Evolutionary conservation across 2,797 vertebrate genomes (phyloP).

Genomic region (Darevskia mixta): DNA sequence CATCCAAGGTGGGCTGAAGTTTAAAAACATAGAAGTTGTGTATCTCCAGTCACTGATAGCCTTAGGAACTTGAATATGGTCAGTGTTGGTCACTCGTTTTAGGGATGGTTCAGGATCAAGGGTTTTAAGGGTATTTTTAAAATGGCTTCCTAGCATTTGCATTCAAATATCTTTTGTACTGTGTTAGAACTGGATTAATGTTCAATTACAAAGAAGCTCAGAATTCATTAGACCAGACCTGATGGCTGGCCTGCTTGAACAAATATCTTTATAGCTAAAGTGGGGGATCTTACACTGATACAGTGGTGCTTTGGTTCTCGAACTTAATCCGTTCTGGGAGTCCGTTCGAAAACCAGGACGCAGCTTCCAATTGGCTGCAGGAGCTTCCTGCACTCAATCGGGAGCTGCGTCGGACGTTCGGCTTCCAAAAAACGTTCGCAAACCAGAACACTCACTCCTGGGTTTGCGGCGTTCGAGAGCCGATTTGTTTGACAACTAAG

Average conservation of each 20-base stretch:
- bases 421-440: too few species aligned
- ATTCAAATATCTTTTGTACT: conserved; percentile 19
- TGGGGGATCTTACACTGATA: conserved; percentile 13
- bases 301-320: too few species aligned
- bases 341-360: too few species aligned
- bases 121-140: not conserved
- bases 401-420: too few species aligned
- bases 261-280: conserved; percentile 1
- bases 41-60: not conserved
- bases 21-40: not conserved
- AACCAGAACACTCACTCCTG: too few species aligned
- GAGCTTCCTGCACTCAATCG: too few species aligned
- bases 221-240: conserved; percentile 18
- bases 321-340: too few species aligned
- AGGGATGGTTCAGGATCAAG: not conserved
- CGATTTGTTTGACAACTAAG: too few species aligned
- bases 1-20: not conserved
- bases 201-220: conserved; percentile 32
- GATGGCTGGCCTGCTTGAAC: not conserved
- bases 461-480: too few species aligned
- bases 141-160: not conserved
- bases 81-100: not conserved
- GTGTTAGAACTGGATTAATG: not conserved
- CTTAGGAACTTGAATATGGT: not conserved
- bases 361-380: too few species aligned